Base-by-base conservation (phyloP, 2,888 invertebrate genomes). In the Drosophila infuscata region DNA sequence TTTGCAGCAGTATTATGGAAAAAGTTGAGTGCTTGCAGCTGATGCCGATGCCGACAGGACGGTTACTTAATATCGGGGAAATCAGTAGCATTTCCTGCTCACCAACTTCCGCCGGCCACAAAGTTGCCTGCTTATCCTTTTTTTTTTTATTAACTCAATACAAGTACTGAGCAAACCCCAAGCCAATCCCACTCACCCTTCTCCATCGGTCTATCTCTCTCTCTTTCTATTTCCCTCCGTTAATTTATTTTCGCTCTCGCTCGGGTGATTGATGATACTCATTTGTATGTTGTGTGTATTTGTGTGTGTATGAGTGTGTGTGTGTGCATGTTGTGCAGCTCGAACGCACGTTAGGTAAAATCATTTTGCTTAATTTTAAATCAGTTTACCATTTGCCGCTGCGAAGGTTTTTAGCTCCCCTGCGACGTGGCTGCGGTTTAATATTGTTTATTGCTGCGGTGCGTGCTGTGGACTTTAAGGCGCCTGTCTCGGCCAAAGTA, bases 361-460 rank as follows among this genome's bases (percentile, higher is more conserved):
- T 87, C 81, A 89, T 89, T 82, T 79, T 77, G 81, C 83, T 89
- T 89, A 87, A 87, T 89, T 87, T 87, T 85, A 87, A 87, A 89
- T 87, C 87, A 87, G 87, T 87, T 87, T 88, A 69, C 85, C 85
- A 85, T 87, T 86, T 87, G 73, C 70, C 70, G 57, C 43, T 38
- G 46, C 36, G 56, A 79, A 81, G 69, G 72, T 81, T 70, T 53
- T 17, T 32, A 17, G 8, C 67, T 33, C 52, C 48, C 53, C 52
- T 30, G 53, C 33, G n/a, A 64, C 64, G 52, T 49, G 69, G 41
- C 57, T 83, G 88, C 58, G 82, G 80, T 77, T 77, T 76, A 69
- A 81, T 84, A 84, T 87, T 76, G 85, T 84, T 86, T 87, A 89
- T 89, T 78, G 85, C 81, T 72, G 60, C 70, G 69, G 85, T 81